Conservation (phyloP, 2,888 invertebrate species). For the Mesorhabditis spiculigera region DNA sequence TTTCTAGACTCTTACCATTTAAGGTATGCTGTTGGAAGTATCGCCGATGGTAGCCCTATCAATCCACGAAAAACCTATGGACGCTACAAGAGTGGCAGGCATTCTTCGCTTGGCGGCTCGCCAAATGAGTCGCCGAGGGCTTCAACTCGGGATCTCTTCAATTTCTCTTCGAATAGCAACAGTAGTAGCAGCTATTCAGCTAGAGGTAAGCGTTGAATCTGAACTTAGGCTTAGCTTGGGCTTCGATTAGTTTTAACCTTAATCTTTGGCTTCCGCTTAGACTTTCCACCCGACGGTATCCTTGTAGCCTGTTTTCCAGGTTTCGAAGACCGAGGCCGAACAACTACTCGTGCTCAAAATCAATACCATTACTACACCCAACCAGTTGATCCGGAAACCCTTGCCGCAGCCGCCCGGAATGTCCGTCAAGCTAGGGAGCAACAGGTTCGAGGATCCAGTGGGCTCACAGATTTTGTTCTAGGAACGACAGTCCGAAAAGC, state of each 20-base stretch:
- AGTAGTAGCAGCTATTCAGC: constrained; percentile 23
- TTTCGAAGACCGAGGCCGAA: constrained; percentile 4
- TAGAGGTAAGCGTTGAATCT: constrained; percentile 8
- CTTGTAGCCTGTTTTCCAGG: too few relatives aligned
- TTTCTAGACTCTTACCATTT: too few relatives aligned
- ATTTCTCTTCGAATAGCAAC: constrained; percentile 14
- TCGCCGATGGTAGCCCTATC: constrained; percentile 72
- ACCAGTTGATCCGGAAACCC: constrained; percentile 52
- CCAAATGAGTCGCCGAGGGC: constrained; percentile 53
- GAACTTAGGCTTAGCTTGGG: too few relatives aligned
- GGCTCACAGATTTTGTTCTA: too few relatives aligned
- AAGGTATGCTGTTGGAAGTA: constrained; percentile 87
- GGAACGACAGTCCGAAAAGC: neutral
- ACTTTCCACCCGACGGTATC: too few relatives aligned
- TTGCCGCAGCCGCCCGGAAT: constrained; percentile 48
- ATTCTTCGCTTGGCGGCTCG: constrained; percentile 54
- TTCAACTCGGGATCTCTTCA: constrained; percentile 41
- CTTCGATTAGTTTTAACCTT: too few relatives aligned
- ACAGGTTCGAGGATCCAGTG: neutral
- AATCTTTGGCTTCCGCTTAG: too few relatives aligned
- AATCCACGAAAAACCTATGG: constrained; percentile 87
- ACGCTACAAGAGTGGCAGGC: constrained; percentile 64
- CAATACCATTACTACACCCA: constrained; percentile 57
- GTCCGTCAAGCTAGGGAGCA: constrained; percentile 33
- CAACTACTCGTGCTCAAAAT: constrained; percentile 24